Conservation (phyloP, 2,888 invertebrate species). For the Drosophila infuscata region DNA sequence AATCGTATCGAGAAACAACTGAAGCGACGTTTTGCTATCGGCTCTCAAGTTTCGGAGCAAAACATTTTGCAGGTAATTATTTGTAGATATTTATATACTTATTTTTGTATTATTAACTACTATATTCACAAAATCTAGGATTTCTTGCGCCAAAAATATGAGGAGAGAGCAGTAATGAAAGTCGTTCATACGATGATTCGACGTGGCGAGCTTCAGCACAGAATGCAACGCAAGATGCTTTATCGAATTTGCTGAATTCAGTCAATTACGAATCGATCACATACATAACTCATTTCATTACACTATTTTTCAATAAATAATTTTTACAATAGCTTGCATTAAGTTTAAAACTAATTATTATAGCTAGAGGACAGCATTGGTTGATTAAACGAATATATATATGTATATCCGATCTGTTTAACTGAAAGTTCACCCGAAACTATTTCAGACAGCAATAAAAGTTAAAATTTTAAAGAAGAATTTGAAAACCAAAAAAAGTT, state of each 20-base stretch:
- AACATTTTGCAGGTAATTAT: conserved; percentile 91
- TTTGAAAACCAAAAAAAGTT: not conserved
- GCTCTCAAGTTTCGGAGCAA: conserved; percentile 98
- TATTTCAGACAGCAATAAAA: not conserved
- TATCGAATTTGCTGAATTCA: conserved; percentile 91
- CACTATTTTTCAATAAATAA: conserved; percentile 24
- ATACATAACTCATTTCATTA: not conserved
- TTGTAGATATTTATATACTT: not conserved
- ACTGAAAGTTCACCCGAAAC: not conserved
- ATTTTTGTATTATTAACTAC: not conserved
- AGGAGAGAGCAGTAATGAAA: conserved; percentile 93
- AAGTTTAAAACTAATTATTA: not conserved
- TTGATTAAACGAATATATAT: not conserved
- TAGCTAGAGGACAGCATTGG: not conserved
- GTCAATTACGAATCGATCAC: not conserved
- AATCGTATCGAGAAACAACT: conserved; percentile 96
- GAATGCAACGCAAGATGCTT: conserved; percentile 98
- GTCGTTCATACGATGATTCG: conserved; percentile 97
- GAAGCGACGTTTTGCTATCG: conserved; percentile 96
- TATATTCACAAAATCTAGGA: conserved; percentile 85
- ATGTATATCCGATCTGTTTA: not conserved
- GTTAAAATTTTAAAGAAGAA: not conserved
- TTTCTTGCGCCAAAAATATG: conserved; percentile 93
- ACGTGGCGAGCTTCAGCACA: conserved; percentile 97
- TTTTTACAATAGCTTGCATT: not conserved